Percentiles rank a stretch among this genome's conserved stretches.
Conservation (phyloP, 2,113 vertebrate species). For the Zingel zingel region DNA sequence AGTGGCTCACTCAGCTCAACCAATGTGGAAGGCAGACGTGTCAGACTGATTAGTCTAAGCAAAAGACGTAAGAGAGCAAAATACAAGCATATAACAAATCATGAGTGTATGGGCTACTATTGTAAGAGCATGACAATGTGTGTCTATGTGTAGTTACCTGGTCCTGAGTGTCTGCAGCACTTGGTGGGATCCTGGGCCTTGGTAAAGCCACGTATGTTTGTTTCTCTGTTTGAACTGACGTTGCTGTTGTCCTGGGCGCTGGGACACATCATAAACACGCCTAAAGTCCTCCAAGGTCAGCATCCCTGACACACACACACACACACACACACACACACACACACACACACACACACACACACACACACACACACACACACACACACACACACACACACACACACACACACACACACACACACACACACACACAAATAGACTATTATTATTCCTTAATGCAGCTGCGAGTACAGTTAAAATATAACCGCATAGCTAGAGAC, state of each 20-base stretch:
- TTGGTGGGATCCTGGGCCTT: conserved; percentile 92
- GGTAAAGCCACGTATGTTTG: conserved; percentile 93
- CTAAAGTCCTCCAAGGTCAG: conserved; percentile 93
- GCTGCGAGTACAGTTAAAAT: neutral
- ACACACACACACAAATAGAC: neutral
- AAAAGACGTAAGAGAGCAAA: neutral
- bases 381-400: neutral
- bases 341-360: neutral
- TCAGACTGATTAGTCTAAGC: conserved; percentile 91
- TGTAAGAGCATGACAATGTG: neutral
- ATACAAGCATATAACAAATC: neutral
- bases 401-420: neutral
- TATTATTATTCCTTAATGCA: neutral
- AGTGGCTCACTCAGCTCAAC: conserved; percentile 95
- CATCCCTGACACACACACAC: conserved; percentile 79
- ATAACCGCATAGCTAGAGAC: neutral
- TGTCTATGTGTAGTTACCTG: conserved; percentile 82
- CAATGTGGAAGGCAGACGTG: conserved; percentile 89
- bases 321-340: conserved; percentile 10
- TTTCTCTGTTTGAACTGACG: conserved; percentile 90
- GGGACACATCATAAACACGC: conserved; percentile 89
- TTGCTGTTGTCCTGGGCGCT: conserved; percentile 84
- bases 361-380: neutral
- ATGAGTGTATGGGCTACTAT: neutral
- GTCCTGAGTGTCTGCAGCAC: conserved; percentile 90